Evolutionary conservation across 1,140 invertebrate species (phyloP).

Genomic region (Orius insidiosus): DNA sequence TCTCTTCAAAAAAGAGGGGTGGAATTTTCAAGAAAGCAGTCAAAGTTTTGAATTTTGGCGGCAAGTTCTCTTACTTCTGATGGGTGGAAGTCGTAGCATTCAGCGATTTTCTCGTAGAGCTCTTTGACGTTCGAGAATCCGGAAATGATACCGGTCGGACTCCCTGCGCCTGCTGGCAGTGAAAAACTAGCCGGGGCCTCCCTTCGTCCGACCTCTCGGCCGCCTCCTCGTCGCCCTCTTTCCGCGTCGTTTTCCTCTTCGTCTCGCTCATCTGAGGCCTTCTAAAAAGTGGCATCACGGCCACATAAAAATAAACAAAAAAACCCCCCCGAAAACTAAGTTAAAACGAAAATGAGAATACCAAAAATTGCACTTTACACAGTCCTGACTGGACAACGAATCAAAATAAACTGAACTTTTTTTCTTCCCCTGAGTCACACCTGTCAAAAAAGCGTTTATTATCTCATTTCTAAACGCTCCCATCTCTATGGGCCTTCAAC

Average conservation of each 20-base stretch:
- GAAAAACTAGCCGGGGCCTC: slow-evolving; percentile 51
- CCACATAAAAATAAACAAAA: background rate
- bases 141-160: slow-evolving; percentile 82
- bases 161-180: slow-evolving; percentile 93
- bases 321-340: background rate
- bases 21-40: too few species aligned
- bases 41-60: too few species aligned
- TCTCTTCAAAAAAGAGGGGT: too few species aligned
- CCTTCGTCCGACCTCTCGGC: background rate
- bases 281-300: slow-evolving; percentile 3
- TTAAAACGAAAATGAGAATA: too few species aligned
- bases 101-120: slow-evolving; percentile 87
- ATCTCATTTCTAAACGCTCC: background rate
- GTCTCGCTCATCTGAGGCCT: background rate
- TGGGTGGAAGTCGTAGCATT: slow-evolving; percentile 76
- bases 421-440: background rate
- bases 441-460: background rate
- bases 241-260: background rate
- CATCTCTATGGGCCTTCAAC: too few species aligned
- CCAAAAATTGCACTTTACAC: background rate
- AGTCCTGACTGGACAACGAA: background rate
- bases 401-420: background rate
- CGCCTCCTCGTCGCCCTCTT: background rate
- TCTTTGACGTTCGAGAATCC: slow-evolving; percentile 90
- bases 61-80: slow-evolving; percentile 47